Percentiles rank a stretch among this genome's conserved stretches.
Conservation (phyloP, 2,797 vertebrate species). For the Acanthornis magna region DNA sequence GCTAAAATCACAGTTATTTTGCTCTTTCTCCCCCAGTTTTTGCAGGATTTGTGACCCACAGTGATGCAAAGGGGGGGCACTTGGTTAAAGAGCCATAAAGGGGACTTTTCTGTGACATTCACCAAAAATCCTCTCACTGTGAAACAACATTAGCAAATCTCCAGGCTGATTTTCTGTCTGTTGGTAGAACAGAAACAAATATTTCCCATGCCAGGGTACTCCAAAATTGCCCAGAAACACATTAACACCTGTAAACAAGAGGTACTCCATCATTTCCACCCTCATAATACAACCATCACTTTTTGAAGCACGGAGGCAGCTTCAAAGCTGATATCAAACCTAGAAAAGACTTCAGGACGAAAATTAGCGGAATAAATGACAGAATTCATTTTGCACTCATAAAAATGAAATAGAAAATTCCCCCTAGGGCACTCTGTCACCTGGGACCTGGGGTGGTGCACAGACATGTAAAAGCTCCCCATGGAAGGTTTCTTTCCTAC, state of each 20-base stretch:
- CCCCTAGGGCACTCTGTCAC: fast-evolving
- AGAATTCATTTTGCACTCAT: neutral
- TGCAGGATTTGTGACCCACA: neutral
- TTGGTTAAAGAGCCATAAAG: neutral
- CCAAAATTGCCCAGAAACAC: neutral
- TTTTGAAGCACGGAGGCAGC: neutral
- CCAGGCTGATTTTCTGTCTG: neutral
- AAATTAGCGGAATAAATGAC: neutral
- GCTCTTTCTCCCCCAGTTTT: neutral
- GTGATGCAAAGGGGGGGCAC: neutral
- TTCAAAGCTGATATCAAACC: neutral
- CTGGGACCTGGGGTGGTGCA: neutral
- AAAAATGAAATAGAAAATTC: neutral
- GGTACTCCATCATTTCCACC: neutral
- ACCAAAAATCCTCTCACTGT: neutral
- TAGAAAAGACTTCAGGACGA: neutral
- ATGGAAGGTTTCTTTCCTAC: neutral
- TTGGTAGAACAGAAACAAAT: neutral
- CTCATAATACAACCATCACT: neutral
- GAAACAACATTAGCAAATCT: neutral
- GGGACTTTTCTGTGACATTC: neutral
- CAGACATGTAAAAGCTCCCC: neutral
- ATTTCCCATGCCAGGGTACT: neutral
- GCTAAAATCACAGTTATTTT: neutral
- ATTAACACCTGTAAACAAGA: neutral